Conservation (phyloP, 2,797 vertebrate genomes). For the Eremophila alpestris region DNA sequence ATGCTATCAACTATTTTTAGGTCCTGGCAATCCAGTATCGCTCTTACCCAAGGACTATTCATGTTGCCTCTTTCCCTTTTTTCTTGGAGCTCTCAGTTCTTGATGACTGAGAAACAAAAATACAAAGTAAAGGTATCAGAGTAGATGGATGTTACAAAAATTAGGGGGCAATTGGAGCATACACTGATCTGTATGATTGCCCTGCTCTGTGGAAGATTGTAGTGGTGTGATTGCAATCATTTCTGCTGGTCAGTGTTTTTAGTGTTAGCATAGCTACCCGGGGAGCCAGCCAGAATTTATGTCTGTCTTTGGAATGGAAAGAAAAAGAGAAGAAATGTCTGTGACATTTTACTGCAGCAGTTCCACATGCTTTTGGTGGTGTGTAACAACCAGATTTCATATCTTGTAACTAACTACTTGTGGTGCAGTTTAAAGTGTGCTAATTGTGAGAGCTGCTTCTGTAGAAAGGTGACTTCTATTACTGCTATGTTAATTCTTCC, state of each 20-base stretch:
- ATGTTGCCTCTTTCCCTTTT: not conserved
- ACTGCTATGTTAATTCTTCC: not conserved
- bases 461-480: not conserved
- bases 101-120: not conserved
- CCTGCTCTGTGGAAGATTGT: not conserved
- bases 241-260: slow-evolving; percentile 5
- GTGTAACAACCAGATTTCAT: not conserved
- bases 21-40: not conserved
- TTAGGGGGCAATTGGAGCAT: not conserved
- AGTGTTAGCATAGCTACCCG: not conserved
- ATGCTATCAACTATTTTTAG: not conserved
- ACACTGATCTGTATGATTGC: not conserved
- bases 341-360: not conserved
- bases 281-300: not conserved
- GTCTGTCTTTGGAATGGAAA: not conserved
- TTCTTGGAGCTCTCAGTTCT: not conserved
- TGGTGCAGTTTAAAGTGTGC: not conserved
- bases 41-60: not conserved
- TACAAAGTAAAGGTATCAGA: not conserved
- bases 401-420: not conserved
- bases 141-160: not conserved
- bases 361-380: not conserved
- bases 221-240: not conserved
- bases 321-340: not conserved
- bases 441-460: not conserved